These are phyloP conservation scores for Rhingia campestris DNA, from an alignment of 2,888 invertebrate genomes.

Conservation along the genomic window DNA sequence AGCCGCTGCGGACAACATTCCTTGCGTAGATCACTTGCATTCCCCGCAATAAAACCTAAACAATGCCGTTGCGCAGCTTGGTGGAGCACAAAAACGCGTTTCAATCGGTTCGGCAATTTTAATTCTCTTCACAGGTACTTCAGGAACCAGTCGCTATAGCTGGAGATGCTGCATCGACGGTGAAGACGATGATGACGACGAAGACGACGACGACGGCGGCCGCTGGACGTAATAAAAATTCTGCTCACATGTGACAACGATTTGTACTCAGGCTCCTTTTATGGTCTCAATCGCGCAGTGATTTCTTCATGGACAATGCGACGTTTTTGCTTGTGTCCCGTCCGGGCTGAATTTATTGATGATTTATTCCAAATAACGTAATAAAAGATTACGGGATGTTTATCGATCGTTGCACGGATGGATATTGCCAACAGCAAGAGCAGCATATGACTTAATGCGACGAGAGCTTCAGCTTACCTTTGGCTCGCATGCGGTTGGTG, in stretches of 20 bases:
- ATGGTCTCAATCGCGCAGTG: slow-evolving; percentile 77
- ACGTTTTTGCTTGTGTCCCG: slow-evolving; percentile 58
- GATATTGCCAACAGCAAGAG: slow-evolving; percentile 7
- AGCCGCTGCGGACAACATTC: slow-evolving; percentile 58
- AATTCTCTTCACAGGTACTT: slow-evolving; percentile 70
- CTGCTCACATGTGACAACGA: slow-evolving; percentile 83
- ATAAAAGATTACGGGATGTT: slow-evolving; percentile 73
- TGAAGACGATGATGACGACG: slow-evolving; percentile 8
- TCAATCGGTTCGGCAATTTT: slow-evolving; percentile 67
- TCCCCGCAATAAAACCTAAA: slow-evolving; percentile 65
- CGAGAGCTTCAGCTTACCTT: slow-evolving; percentile 41
- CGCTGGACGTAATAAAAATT: slow-evolving; percentile 80
- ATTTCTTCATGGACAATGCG: slow-evolving; percentile 74
- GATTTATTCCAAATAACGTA: slow-evolving; percentile 74
- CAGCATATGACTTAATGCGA: slow-evolving; percentile 62
- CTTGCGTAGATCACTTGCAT: slow-evolving; percentile 67
- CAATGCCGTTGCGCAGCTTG: slow-evolving; percentile 29
- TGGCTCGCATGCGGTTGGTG: slow-evolving; percentile 35
- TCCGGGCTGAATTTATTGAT: slow-evolving; percentile 67
- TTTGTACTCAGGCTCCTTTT: slow-evolving; percentile 82
- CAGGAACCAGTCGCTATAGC: slow-evolving; percentile 31
- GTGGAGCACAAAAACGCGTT: slow-evolving; percentile 60
- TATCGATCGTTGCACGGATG: slow-evolving; percentile 59
- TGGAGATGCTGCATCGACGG: not conserved
- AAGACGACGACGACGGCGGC: slow-evolving; percentile 14